These are phyloP conservation scores for Arnoldichthys spilopterus DNA, from an alignment of 2,797 vertebrate genomes.

Conservation along the genomic window DNA sequence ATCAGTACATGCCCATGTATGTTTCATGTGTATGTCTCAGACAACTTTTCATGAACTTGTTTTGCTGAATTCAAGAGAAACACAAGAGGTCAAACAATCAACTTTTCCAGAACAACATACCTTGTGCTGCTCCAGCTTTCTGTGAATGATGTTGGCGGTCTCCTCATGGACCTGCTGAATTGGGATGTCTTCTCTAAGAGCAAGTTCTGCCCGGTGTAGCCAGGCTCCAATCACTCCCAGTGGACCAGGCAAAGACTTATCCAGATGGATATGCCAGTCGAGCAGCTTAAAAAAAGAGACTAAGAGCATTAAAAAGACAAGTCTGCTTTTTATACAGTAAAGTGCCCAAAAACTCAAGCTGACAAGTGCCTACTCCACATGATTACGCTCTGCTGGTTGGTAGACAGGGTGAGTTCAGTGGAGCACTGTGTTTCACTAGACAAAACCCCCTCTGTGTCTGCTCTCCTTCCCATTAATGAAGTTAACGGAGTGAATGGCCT, in stretches of 20 bases:
- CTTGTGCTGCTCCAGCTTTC: constrained; percentile 94
- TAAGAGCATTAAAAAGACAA: constrained; percentile 56
- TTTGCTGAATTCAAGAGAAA: neutral
- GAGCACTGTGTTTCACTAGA: constrained; percentile 52
- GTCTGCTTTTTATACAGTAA: constrained; percentile 21
- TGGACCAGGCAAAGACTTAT: constrained; percentile 92
- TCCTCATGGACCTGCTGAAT: constrained; percentile 92
- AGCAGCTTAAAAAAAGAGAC: constrained; percentile 77
- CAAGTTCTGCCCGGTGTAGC: constrained; percentile 91
- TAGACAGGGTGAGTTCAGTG: constrained; percentile 48
- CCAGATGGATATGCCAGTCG: constrained; percentile 95
- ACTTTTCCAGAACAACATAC: constrained; percentile 66
- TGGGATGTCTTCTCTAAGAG: constrained; percentile 89
- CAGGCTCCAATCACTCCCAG: constrained; percentile 93
- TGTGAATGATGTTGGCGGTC: constrained; percentile 90
- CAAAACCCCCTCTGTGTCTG: constrained; percentile 69
- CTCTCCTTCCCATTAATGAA: constrained; percentile 60
- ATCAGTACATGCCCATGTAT: neutral
- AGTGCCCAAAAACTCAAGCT: constrained; percentile 56
- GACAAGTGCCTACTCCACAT: constrained; percentile 55
- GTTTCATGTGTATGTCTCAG: neutral
- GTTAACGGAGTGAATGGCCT: constrained; percentile 51
- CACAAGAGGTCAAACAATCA: neutral
- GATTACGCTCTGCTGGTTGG: constrained; percentile 53
- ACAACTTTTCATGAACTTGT: constrained; percentile 1